Base-by-base conservation (phyloP, 2,797 vertebrate species). In the Neosalanx taihuensis region DNA sequence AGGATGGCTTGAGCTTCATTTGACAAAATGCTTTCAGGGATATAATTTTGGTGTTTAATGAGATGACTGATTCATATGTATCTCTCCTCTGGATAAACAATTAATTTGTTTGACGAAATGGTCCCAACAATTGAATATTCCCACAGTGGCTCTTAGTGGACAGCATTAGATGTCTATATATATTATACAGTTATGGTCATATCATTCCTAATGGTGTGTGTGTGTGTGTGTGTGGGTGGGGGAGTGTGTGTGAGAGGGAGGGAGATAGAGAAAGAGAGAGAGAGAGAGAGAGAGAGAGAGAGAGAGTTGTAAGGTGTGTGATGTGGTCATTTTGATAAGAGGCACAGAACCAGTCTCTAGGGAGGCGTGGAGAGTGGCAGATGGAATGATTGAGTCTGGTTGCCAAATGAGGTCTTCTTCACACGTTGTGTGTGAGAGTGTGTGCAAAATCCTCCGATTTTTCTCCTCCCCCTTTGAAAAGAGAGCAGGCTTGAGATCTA, bases 401-500 rank as follows among this genome's bases (percentile, higher is more conserved):
- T 53, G 53, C 53, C 67, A 69, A 69, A 69, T 59, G 5, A 69
- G 67, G 53, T 69, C 51, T 69, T 56, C 33, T 23, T 74, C 46
- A n/a, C 63, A 70, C 67, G 70, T 51, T 73, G 71, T 10, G 37
- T 41, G 9, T 37, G 35, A 7, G 35, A 31, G 46, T 15, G 63
- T 59, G 51, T 59, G 46, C 72, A 70, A 73, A 56, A 62, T 64
- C 62, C 64, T 41, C 49, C 26, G 37, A 7, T 31, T 37, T 67
- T 35, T 41, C n/a, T 69, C 51, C 75, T 73, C 69, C 74, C 65
- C 81, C 81, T 84, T 83, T 71, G 64, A 74, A 88, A 91, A 89
- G 86, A 84, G 88, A 91, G 87, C 89, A 89, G 85, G 87, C 89
- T 89, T 89, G 83, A 87, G 90, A 92, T 91, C 92, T 93, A 89